phyloP scores from a whole-genome alignment of 30 jellyfish, hydroid and myxozoan genomes.

The Aurelia sp. region DNA sequence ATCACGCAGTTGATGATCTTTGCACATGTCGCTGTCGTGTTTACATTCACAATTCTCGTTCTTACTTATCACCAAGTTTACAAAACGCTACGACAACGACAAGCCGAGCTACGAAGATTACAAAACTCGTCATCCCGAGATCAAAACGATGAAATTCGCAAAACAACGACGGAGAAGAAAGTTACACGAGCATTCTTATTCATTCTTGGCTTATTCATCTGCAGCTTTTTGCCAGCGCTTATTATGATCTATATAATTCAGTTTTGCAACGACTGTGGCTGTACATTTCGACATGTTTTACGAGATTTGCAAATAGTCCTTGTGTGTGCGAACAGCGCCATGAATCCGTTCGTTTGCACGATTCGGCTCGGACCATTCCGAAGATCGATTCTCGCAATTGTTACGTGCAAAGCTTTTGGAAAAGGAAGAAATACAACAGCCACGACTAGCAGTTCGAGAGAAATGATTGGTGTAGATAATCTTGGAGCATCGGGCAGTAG shows the following conservation, averaged over 20 bases:
- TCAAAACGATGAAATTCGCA: conserved; percentile 20
- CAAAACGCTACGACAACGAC: conserved; percentile 29
- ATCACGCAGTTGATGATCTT: conserved; percentile 67
- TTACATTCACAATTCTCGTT: conserved; percentile 27
- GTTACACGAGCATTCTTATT: conserved; percentile 72
- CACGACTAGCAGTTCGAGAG: no score
- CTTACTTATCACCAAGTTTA: conserved; percentile 60
- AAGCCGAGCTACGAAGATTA: conserved; percentile 14
- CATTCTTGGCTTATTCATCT: conserved; percentile 60
- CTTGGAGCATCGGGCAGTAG: no score
- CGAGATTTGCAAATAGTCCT: conserved; percentile 74
- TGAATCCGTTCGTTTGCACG: conserved; percentile 82
- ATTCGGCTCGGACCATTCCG: conserved; percentile 70
- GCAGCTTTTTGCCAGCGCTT: conserved; percentile 75
- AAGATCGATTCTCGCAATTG: conserved; percentile 33
- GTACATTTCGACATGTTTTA: conserved; percentile 66
- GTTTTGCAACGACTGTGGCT: conserved; percentile 67
- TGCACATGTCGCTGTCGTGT: conserved; percentile 56
- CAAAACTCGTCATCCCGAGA: not conserved
- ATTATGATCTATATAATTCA: conserved; percentile 76
- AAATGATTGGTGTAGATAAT: no score
- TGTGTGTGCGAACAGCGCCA: conserved; percentile 71
- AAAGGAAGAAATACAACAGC: no score
- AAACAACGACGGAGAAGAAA: conserved; percentile 58
- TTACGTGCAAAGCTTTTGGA: not conserved